phyloP scores from a whole-genome alignment of 2,888 invertebrate species.

The Agonopterix subpropinquella region DNA sequence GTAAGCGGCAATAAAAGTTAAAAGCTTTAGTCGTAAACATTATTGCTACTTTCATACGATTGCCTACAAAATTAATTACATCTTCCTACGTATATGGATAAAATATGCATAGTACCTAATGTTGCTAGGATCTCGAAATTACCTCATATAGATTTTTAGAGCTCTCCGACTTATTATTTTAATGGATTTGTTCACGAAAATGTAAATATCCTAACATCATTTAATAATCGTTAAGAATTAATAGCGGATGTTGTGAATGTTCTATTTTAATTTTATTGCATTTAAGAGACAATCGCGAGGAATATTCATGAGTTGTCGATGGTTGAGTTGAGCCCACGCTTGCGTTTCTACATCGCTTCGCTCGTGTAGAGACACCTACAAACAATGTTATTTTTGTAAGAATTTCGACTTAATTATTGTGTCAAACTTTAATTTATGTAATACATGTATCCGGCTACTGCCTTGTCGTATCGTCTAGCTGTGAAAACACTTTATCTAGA shows the following conservation, averaged over 20 bases:
- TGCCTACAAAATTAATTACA: too few relatives aligned
- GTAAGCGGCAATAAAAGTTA: too few relatives aligned
- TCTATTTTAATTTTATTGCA: conserved; percentile 43
- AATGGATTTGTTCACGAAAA: conserved; percentile 10
- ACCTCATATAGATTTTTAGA: neutral
- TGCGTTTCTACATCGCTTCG: neutral
- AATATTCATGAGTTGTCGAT: conserved; percentile 8
- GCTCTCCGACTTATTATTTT: conserved; percentile 1
- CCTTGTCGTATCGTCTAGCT: too few relatives aligned
- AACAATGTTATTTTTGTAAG: neutral
- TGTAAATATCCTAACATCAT: conserved; percentile 21
- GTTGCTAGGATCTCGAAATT: too few relatives aligned
- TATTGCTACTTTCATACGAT: too few relatives aligned
- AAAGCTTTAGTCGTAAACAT: too few relatives aligned
- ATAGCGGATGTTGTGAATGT: conserved; percentile 45
- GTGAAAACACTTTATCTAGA: too few relatives aligned
- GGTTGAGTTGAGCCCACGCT: conserved; percentile 1
- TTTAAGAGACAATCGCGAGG: conserved; percentile 11
- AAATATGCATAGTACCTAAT: too few relatives aligned
- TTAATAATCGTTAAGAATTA: conserved; percentile 43
- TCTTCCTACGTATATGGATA: too few relatives aligned
- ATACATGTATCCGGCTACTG: too few relatives aligned
- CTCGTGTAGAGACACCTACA: neutral
- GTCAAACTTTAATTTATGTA: too few relatives aligned
- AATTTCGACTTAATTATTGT: too few relatives aligned